phyloP scores from a whole-genome alignment of 2,113 vertebrate genomes.

The Stigmatopora nigra region DNA sequence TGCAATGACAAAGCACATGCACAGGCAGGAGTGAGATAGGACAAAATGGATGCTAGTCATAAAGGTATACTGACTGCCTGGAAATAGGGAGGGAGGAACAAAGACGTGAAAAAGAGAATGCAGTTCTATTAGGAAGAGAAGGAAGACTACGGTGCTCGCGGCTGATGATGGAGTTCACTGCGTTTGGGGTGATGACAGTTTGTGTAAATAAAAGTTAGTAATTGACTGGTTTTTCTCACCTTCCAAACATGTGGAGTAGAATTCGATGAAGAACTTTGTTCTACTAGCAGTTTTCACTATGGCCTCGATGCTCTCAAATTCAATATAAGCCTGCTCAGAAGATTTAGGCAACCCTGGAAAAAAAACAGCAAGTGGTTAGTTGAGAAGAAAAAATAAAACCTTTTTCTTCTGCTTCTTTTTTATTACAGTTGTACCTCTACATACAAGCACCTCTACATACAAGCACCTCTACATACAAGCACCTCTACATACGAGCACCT shows the following conservation, averaged over 20 bases:
- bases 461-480: no score
- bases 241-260: conserved; percentile 93
- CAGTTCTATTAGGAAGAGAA: conserved; percentile 21
- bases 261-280: conserved; percentile 97
- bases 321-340: conserved; percentile 91
- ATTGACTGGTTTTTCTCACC: conserved; percentile 60
- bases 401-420: not conserved
- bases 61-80: conserved; percentile 62
- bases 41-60: conserved; percentile 36
- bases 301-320: conserved; percentile 93
- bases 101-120: conserved; percentile 22
- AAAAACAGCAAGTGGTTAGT: not conserved
- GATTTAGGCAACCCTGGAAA: conserved; percentile 84
- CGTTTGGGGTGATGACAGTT: not conserved
- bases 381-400: not conserved
- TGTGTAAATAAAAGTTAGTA: not conserved
- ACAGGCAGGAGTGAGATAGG: conserved; percentile 20
- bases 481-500: no score
- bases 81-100: conserved; percentile 21
- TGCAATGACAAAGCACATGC: conserved; percentile 9
- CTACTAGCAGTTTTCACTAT: conserved; percentile 94
- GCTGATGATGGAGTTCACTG: not conserved
- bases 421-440: no score
- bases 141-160: not conserved
- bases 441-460: no score